These are phyloP conservation scores for Helicoverpa armigera DNA, from an alignment of 1,140 invertebrate species.

Conservation along the genomic window DNA sequence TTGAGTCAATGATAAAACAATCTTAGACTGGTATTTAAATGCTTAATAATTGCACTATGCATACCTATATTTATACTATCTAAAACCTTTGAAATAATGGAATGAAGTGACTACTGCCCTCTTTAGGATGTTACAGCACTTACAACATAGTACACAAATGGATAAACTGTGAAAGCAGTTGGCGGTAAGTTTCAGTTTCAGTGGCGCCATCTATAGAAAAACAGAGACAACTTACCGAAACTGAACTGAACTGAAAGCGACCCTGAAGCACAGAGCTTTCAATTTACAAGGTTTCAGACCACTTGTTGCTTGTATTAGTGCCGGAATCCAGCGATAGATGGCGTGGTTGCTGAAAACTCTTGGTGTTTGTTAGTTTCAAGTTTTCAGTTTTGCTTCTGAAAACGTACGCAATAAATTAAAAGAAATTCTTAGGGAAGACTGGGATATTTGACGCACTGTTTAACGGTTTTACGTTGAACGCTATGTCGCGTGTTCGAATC, in stretches of 20 bases:
- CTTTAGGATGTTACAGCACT: neutral
- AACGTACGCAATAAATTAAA: too few species aligned
- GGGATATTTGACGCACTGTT: too few species aligned
- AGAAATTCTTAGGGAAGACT: too few species aligned
- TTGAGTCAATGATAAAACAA: too few species aligned
- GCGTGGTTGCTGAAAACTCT: neutral
- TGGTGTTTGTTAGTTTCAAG: neutral
- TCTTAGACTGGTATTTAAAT: too few species aligned
- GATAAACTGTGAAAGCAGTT: neutral
- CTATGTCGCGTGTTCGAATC: too few species aligned
- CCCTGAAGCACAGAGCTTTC: slow-evolving; percentile 4
- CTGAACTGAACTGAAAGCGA: neutral
- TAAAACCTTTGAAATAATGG: too few species aligned
- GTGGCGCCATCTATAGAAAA: slow-evolving; percentile 6
- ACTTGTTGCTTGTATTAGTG: slow-evolving; percentile 3
- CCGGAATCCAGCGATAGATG: neutral
- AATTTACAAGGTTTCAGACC: neutral
- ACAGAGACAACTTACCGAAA: neutral
- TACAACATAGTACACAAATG: neutral
- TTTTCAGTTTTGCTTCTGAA: too few species aligned
- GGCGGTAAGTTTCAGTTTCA: neutral
- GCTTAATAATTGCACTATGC: too few species aligned
- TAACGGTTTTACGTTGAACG: too few species aligned
- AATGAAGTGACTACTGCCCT: neutral
- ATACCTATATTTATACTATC: too few species aligned